Base-by-base conservation (phyloP, 1,140 invertebrate species). In the Dreissena rostriformis region DNA sequence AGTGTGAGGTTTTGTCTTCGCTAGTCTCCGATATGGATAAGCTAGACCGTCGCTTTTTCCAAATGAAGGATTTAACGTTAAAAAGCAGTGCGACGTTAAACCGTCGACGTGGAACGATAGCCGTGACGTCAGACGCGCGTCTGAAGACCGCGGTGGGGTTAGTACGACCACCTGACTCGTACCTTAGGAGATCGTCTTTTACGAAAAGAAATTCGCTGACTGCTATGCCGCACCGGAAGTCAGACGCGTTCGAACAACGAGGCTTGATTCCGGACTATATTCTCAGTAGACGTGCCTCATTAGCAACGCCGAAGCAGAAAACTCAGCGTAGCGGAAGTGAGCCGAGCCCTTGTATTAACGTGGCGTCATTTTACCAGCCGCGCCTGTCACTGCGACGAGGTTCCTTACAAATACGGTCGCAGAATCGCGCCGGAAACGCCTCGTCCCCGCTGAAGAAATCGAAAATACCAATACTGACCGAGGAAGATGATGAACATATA, bases 21-120 rank as follows among this genome's bases (percentile, higher is more conserved):
- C 39, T 39, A 39, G 39, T 39, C 39, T 39, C 39, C 8, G 39
- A 39, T 39, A 39, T 39, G 39, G 39, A 39, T 39, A 39, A 39
- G 39, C 39, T 39, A 39, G 39, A 39, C 39, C 39, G 39, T 5
- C 39, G 39, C 39, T 2, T 39, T 39, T 39, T 39, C 39, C 39
- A 77, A 66, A 77, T 77, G 17, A 61, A 67, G 63, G 75, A 77
- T 52, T 77, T 77, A 17, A 52, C 67, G 53, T 26, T 52, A n/a
- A 77, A 65, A 24, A 63, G 51, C 19, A 65, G 67, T 57, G 24
- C 19, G 67, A 57, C 67, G 28, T 78, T 65, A 68, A 49, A 51
- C 17, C 63, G 77, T 39, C 77, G 77, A 14, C 77, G 77, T 70
- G 15, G 61, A 29, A 79, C 77, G 6, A 53, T 79, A 5, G 52